These are phyloP conservation scores for Erithacus rubecula DNA, from an alignment of 2,797 vertebrate species.

Conservation along the genomic window DNA sequence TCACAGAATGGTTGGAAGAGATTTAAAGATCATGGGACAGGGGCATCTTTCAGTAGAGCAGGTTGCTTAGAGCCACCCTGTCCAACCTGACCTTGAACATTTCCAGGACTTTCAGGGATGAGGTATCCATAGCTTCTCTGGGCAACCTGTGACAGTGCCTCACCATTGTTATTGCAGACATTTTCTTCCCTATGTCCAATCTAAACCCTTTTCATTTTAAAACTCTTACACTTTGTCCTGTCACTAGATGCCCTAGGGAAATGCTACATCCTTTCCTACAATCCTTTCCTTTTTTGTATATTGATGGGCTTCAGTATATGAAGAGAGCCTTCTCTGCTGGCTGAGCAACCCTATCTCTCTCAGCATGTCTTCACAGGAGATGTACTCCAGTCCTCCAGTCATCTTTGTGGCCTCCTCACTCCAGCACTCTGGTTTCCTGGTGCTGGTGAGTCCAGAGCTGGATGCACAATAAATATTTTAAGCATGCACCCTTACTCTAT, in stretches of 20 bases:
- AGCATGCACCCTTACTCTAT: background rate
- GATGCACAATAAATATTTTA: background rate
- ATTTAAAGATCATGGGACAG: background rate
- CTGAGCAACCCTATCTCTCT: background rate
- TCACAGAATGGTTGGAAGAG: background rate
- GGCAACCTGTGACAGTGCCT: background rate
- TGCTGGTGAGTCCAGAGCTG: background rate
- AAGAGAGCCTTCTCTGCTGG: background rate
- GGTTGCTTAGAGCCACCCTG: background rate
- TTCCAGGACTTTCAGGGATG: background rate
- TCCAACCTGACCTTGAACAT: background rate
- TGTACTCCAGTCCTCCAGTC: fast-evolving
- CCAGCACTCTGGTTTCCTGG: fast-evolving
- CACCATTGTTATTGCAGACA: background rate
- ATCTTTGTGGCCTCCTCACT: background rate
- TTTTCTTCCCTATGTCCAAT: background rate
- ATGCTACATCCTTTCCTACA: fast-evolving
- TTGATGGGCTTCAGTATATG: background rate
- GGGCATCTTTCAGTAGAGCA: background rate
- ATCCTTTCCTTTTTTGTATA: background rate
- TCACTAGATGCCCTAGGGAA: background rate
- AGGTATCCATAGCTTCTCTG: background rate
- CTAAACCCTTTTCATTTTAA: background rate
- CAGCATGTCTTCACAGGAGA: background rate
- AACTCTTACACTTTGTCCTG: background rate